A percentile compares a stretch with the other conserved stretches of the same genome.
Evolutionary conservation across 2,797 vertebrate species (phyloP).

Genomic region (Picus viridis): DNA sequence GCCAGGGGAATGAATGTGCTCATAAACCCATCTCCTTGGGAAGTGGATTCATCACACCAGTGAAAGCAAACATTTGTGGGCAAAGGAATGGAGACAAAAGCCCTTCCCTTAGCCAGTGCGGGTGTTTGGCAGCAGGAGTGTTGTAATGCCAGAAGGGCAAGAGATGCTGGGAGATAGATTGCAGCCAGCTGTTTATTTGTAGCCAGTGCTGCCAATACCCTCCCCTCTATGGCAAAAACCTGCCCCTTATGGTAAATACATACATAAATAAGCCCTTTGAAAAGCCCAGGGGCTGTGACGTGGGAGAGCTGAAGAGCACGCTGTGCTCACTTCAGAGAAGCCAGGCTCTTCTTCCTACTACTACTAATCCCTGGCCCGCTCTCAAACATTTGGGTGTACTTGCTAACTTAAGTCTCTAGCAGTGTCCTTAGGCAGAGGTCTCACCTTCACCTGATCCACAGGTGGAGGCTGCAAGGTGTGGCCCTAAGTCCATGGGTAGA

Average conservation of each 20-base stretch:
- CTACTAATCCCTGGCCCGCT: not conserved
- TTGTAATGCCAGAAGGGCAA: not conserved
- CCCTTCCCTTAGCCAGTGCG: not conserved
- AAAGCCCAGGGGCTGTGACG: not conserved
- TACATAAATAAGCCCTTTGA: not conserved
- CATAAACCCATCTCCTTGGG: conserved; percentile 2
- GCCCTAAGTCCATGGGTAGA: not conserved
- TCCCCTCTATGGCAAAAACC: not conserved
- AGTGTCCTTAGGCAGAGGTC: not conserved
- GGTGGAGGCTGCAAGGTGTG: not conserved
- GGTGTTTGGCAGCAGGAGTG: not conserved
- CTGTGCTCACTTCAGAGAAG: not conserved
- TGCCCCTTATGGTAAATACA: not conserved
- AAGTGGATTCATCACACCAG: not conserved
- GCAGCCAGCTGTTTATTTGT: not conserved
- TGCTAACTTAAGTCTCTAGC: not conserved
- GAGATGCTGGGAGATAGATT: not conserved
- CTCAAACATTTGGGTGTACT: not conserved
- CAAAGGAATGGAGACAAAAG: not conserved
- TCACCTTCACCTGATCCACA: not conserved
- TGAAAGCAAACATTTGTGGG: not conserved
- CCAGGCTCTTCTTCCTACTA: not conserved
- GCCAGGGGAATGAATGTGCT: not conserved
- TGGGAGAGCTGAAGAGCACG: not conserved
- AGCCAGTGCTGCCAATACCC: not conserved